Percentiles rank a stretch among this genome's conserved stretches.
Conservation (phyloP, 1,140 invertebrate genomes). For the Plodia interpunctella region DNA sequence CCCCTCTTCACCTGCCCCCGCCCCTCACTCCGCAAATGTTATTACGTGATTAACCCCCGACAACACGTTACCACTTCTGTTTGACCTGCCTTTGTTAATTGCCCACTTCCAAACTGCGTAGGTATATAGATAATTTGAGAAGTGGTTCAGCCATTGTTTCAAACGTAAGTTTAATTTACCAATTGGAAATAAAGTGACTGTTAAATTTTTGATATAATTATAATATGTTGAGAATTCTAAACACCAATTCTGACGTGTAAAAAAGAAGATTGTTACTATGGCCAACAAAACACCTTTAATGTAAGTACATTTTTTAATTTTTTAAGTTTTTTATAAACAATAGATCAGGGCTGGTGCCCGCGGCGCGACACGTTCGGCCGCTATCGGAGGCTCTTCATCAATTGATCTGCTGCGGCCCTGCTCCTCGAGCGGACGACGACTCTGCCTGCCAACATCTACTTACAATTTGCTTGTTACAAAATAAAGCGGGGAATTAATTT, state of each 20-base stretch:
- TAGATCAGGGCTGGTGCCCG: constrained; percentile 32
- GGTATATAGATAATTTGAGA: constrained; percentile 23
- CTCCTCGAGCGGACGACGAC: constrained; percentile 24
- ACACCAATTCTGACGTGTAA: no score
- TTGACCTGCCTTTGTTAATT: constrained; percentile 46
- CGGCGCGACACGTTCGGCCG: constrained; percentile 56
- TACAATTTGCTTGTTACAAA: neutral
- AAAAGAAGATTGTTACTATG: no score
- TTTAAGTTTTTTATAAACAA: constrained; percentile 54
- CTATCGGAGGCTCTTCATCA: constrained; percentile 63
- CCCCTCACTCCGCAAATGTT: constrained; percentile 38
- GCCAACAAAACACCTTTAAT: no score
- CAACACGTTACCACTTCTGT: constrained; percentile 44
- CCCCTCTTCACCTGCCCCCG: constrained; percentile 19
- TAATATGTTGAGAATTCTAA: no score
- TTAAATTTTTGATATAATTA: no score
- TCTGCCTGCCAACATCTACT: constrained; percentile 3
- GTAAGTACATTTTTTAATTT: no score
- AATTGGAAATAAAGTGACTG: no score
- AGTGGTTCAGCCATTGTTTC: neutral
- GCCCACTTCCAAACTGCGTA: constrained; percentile 32
- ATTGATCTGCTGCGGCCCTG: constrained; percentile 45
- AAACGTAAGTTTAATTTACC: neutral
- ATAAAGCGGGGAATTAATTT: no score
- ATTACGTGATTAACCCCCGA: constrained; percentile 64